Evolutionary conservation across 2,797 vertebrate genomes (phyloP).

Genomic region (Monodelphis domestica): DNA sequence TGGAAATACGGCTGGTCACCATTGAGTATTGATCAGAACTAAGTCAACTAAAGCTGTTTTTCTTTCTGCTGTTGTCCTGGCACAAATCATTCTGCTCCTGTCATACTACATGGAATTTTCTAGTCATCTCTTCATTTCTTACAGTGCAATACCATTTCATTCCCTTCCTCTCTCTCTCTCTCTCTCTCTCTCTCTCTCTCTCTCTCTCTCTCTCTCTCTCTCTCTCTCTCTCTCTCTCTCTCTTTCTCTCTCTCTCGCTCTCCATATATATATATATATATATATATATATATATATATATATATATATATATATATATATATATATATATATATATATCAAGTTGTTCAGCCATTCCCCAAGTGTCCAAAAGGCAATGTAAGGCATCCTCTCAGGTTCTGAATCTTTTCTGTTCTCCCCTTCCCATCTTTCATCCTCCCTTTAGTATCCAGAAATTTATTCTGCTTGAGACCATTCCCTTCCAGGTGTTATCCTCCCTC

Average conservation of each 20-base stretch:
- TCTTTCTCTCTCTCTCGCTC: no score
- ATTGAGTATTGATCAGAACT: neutral
- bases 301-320: no score
- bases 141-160: neutral
- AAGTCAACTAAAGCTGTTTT: neutral
- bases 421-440: neutral
- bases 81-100: neutral
- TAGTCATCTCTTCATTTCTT: neutral
- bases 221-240: no score
- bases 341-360: neutral
- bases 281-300: no score
- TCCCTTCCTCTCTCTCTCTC: no score
- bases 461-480: neutral
- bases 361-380: neutral
- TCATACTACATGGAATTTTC: neutral
- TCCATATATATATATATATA: no score
- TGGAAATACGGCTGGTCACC: neutral
- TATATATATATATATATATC: no score
- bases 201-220: no score
- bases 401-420: neutral
- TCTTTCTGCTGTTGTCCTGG: neutral
- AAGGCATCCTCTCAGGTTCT: neutral
- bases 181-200: no score
- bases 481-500: neutral
- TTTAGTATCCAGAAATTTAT: neutral